Evolutionary conservation across 2,113 vertebrate genomes (phyloP).

Genomic region (Hypocryptadius cinnamomeus): DNA sequence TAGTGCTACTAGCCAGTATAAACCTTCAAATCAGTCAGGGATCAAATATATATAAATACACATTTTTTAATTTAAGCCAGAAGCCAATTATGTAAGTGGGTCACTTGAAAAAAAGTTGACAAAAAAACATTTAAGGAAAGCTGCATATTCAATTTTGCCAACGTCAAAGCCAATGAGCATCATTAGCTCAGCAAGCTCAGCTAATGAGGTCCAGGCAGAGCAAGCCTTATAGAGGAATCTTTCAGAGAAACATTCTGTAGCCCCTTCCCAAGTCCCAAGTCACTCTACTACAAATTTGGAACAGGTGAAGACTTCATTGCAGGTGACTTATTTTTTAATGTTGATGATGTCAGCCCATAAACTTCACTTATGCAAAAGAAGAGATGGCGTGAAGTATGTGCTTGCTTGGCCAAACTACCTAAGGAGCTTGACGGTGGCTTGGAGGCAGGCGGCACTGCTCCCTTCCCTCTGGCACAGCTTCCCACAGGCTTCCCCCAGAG

Average conservation of each 20-base stretch:
- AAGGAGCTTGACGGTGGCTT: fast-evolving
- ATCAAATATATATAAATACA: neutral
- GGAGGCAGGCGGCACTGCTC: neutral
- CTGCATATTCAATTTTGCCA: conserved; percentile 40
- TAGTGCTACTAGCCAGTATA: neutral
- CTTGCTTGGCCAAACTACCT: neutral
- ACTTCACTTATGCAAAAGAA: neutral
- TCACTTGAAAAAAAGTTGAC: conserved; percentile 47
- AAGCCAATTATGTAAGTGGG: conserved; percentile 53
- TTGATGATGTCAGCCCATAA: neutral
- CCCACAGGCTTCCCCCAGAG: neutral
- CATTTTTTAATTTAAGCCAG: conserved; percentile 32
- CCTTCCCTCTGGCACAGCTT: neutral
- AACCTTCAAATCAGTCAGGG: conserved; percentile 12
- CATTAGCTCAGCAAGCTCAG: neutral
- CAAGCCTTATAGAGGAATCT: neutral
- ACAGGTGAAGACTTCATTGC: neutral
- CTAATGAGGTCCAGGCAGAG: conserved; percentile 29
- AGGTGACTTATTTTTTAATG: neutral
- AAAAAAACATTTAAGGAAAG: conserved; percentile 45
- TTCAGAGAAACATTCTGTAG: neutral
- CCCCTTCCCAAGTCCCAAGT: neutral
- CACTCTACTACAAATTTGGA: neutral
- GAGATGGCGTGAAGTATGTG: neutral
- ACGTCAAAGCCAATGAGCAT: conserved; percentile 54